These are phyloP conservation scores for Lepidotrigona ventralis DNA, from an alignment of 1,140 invertebrate species.

Conservation along the genomic window DNA sequence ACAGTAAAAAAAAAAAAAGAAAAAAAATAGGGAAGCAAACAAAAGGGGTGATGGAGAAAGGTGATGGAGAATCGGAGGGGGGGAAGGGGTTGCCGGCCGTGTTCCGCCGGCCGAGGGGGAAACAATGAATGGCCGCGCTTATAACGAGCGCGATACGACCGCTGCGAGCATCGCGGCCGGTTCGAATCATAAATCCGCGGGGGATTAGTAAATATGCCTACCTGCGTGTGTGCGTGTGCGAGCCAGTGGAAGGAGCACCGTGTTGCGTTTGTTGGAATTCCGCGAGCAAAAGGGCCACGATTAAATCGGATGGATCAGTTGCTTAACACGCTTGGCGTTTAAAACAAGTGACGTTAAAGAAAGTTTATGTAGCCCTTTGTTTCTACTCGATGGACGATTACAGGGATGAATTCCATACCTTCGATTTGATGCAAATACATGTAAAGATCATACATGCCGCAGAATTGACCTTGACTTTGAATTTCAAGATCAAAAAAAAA, in stretches of 20 bases:
- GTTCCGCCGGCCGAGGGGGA: neutral
- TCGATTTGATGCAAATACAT: no score
- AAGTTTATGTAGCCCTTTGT: neutral
- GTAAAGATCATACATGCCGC: no score
- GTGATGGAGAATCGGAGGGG: neutral
- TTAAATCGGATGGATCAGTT: slow-evolving; percentile 24
- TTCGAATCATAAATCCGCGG: slow-evolving; percentile 39
- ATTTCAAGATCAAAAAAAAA: no score
- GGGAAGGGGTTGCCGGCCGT: neutral
- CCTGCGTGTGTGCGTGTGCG: neutral
- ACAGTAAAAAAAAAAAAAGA: no score
- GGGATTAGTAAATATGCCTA: slow-evolving; percentile 46
- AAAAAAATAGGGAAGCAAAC: neutral
- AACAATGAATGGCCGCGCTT: slow-evolving; percentile 44
- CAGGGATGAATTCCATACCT: no score
- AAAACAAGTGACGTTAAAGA: slow-evolving; percentile 19
- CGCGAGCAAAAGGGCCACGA: slow-evolving; percentile 13
- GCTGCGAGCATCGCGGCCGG: slow-evolving; percentile 20
- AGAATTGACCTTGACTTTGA: no score
- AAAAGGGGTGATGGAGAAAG: neutral
- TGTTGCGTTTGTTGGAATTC: slow-evolving; percentile 30
- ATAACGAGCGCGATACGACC: slow-evolving; percentile 35
- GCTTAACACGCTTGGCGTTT: neutral
- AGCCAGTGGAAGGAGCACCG: neutral
- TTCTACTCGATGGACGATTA: neutral